A percentile compares a stretch with the other conserved stretches of the same genome.
phyloP scores from a whole-genome alignment of 2,888 invertebrate genomes.

The Zootermopsis nevadensis region DNA sequence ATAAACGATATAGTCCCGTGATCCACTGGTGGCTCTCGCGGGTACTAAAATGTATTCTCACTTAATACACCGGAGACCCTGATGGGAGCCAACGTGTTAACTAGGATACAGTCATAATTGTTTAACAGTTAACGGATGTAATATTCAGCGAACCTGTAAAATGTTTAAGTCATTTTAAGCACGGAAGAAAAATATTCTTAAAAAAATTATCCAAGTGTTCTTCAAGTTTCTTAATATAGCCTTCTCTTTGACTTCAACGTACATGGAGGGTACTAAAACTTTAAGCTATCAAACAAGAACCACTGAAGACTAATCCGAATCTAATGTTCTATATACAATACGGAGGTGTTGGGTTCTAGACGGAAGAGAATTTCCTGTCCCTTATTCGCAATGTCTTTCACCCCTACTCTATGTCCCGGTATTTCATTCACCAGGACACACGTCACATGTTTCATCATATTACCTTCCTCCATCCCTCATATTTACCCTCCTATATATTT shows the following conservation, averaged over 20 bases:
- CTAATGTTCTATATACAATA: neutral
- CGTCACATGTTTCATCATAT: slow-evolving; percentile 40
- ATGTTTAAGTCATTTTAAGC: too few species aligned
- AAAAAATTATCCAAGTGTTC: too few species aligned
- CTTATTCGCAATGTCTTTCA: neutral
- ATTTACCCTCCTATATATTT: neutral
- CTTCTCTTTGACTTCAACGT: neutral
- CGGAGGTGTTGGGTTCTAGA: neutral
- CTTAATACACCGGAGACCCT: too few species aligned
- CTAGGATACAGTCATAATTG: too few species aligned
- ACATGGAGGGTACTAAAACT: neutral
- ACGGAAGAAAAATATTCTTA: too few species aligned
- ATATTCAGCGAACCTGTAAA: too few species aligned
- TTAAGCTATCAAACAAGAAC: neutral
- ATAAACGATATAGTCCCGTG: too few species aligned
- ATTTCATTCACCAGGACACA: slow-evolving; percentile 27
- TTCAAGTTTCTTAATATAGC: too few species aligned
- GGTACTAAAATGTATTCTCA: too few species aligned
- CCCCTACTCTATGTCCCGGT: neutral
- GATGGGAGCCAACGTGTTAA: too few species aligned
- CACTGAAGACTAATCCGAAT: neutral
- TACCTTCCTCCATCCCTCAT: slow-evolving; percentile 36
- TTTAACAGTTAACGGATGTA: too few species aligned
- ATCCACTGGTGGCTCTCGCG: too few species aligned
- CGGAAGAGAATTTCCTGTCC: slow-evolving; percentile 10